Percentiles rank a stretch among this genome's conserved stretches.
Conservation (phyloP, 2,797 vertebrate genomes). For the Oreochromis grahami region DNA sequence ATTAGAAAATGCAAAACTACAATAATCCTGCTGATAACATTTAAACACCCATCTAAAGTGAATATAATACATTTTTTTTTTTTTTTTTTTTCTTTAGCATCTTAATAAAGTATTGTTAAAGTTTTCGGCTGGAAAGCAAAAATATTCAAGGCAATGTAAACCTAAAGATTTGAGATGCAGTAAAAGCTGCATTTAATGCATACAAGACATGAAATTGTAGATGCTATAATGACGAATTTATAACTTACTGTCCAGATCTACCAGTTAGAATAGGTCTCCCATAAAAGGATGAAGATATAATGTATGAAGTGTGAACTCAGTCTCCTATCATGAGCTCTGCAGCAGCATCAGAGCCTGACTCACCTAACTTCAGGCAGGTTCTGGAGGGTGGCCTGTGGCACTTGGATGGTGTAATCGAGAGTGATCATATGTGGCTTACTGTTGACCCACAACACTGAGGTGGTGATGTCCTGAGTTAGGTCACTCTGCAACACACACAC, state of each 20-base stretch:
- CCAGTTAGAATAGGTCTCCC: accelerated
- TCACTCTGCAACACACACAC: conserved; percentile 81
- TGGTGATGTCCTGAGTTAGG: conserved; percentile 91
- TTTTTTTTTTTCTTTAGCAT: not conserved
- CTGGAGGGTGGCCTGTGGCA: conserved; percentile 66
- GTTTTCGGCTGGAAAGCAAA: not conserved
- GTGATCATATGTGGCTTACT: conserved; percentile 96
- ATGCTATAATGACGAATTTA: not conserved
- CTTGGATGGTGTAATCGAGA: conserved; percentile 91
- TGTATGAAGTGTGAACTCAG: not conserved
- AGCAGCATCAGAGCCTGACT: not conserved
- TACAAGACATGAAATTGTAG: not conserved
- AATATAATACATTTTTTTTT: not conserved
- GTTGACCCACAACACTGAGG: conserved; percentile 93
- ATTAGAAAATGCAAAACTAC: not conserved
- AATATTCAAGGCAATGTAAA: not conserved
- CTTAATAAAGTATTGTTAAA: accelerated
- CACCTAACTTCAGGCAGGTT: conserved; percentile 85
- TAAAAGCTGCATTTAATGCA: not conserved
- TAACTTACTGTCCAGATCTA: not conserved
- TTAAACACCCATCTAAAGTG: not conserved
- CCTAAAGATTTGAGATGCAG: not conserved
- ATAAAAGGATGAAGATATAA: not conserved
- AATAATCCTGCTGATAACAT: accelerated
- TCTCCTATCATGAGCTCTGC: too few relatives aligned